phyloP scores from a whole-genome alignment of 2,797 vertebrate species.

The Etheostoma perlongum region DNA sequence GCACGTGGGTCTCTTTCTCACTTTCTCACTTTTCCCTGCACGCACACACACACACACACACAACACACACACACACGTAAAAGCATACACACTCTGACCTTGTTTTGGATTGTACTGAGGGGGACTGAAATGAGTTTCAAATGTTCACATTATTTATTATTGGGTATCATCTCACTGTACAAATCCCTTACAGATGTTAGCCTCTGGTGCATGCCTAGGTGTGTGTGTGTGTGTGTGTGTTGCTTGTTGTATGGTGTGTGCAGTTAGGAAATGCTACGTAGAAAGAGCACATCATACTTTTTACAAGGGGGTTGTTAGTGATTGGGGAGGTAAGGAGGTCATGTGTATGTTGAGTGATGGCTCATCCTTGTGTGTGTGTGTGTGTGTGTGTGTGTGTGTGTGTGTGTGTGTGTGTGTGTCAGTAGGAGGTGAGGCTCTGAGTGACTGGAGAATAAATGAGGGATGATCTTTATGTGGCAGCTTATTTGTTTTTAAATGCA shows the following conservation, averaged over 20 bases:
- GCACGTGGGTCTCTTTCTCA: conserved; percentile 8
- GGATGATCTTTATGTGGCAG: conserved; percentile 84
- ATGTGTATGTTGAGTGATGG: conserved; percentile 30
- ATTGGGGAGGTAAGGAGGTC: conserved; percentile 44
- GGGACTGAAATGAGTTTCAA: conserved; percentile 85
- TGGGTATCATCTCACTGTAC: conserved; percentile 87
- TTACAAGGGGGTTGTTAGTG: conserved; percentile 49
- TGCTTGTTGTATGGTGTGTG: conserved; percentile 29
- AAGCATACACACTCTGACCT: conserved; percentile 61
- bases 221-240: conserved; percentile 35
- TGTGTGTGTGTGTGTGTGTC: conserved; percentile 38
- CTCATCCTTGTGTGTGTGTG: conserved; percentile 42
- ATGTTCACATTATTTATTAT: conserved; percentile 88
- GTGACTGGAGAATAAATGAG: conserved; percentile 83
- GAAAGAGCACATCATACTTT: conserved; percentile 31
- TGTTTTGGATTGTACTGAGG: conserved; percentile 80
- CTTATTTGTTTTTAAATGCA: conserved; percentile 84
- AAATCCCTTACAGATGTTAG: conserved; percentile 84
- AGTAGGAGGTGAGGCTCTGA: conserved; percentile 66
- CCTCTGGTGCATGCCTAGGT: conserved; percentile 54
- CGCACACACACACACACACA: conserved; percentile 24
- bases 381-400: conserved; percentile 38
- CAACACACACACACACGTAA: conserved; percentile 30
- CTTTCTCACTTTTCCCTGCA: conserved; percentile 12
- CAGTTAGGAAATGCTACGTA: conserved; percentile 35